These are phyloP conservation scores for Premnoplex brunnescens DNA, from an alignment of 2,797 vertebrate genomes.

Conservation along the genomic window DNA sequence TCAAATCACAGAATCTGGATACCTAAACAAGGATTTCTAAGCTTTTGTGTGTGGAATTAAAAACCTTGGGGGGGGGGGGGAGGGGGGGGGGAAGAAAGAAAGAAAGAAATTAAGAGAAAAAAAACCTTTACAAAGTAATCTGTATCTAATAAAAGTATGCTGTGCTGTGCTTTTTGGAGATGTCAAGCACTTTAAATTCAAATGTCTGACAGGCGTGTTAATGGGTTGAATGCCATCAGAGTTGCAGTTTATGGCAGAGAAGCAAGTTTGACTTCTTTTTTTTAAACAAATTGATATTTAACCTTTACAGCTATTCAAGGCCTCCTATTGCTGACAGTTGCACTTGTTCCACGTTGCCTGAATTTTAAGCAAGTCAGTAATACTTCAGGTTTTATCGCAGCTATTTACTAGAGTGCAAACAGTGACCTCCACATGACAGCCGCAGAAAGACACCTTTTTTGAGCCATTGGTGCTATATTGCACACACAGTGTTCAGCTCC, in stretches of 20 bases:
- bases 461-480: neutral
- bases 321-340: conserved; percentile 58
- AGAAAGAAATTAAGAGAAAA: neutral
- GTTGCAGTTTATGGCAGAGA: conserved; percentile 21
- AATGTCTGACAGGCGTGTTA: conserved; percentile 18
- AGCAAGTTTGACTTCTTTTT: conserved; percentile 58
- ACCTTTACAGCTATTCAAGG: conserved; percentile 66
- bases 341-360: conserved; percentile 50
- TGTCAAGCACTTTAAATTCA: conserved; percentile 24
- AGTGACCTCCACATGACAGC: conserved; percentile 61
- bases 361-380: conserved; percentile 65
- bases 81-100: too few relatives aligned
- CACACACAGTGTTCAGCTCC: neutral
- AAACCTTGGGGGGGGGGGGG: neutral
- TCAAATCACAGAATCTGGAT: neutral
- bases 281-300: conserved; percentile 72
- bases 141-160: neutral
- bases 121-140: neutral
- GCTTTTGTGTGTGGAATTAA: neutral
- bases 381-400: conserved; percentile 55
- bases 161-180: neutral
- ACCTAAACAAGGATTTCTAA: neutral
- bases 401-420: conserved; percentile 51
- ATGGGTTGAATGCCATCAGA: conserved; percentile 22
- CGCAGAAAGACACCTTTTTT: neutral